Conservation (phyloP, 1,140 invertebrate genomes). For the Achroia grisella region DNA sequence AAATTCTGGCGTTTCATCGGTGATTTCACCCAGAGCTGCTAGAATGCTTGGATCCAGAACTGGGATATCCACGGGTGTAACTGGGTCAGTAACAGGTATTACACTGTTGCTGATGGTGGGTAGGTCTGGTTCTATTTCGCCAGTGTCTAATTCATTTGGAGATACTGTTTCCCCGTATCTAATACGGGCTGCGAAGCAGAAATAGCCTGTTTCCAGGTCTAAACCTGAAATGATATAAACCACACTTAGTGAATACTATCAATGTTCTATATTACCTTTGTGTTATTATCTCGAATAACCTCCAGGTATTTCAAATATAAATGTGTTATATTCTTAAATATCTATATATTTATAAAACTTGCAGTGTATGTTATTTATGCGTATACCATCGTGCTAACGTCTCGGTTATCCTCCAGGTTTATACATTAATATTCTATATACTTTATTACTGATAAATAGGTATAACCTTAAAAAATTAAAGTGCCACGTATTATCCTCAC, state of each 20-base stretch:
- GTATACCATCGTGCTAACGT: not conserved
- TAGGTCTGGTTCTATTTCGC: too few species aligned
- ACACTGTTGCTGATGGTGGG: too few species aligned
- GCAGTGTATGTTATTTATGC: not conserved
- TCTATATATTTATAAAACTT: not conserved
- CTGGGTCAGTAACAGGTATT: not conserved
- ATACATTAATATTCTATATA: too few species aligned
- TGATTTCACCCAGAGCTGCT: constrained; percentile 11
- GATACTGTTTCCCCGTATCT: too few species aligned
- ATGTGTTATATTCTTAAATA: not conserved
- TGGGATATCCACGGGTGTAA: not conserved
- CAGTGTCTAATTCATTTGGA: too few species aligned
- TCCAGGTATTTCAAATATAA: not conserved
- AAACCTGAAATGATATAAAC: not conserved
- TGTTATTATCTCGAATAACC: not conserved
- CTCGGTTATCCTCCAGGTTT: not conserved
- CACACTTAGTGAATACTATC: not conserved
- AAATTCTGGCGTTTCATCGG: constrained; percentile 5
- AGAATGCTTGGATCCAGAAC: constrained; percentile 12
- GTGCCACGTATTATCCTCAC: too few species aligned
- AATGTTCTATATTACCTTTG: not conserved
- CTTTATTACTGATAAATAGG: too few species aligned
- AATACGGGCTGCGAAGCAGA: not conserved
- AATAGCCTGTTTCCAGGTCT: not conserved
- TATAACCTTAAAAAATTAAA: too few species aligned